phyloP scores from a whole-genome alignment of 2,113 vertebrate species.

The Lepus americanus region DNA sequence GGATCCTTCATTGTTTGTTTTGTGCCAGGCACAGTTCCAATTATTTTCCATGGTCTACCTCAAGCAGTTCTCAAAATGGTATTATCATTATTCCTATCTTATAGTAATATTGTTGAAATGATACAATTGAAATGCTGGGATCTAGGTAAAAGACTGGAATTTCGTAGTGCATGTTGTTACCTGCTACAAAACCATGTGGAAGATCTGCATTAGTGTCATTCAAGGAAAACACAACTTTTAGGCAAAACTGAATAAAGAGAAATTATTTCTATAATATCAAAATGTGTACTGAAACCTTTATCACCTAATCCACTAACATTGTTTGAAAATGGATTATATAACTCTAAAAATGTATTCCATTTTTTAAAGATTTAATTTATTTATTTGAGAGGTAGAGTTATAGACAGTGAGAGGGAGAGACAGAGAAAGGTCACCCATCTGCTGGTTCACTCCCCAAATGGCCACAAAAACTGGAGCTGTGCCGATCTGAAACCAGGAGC shows the following conservation, averaged over 20 bases:
- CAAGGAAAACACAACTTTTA: background rate
- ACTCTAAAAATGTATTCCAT: background rate
- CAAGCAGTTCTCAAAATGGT: background rate
- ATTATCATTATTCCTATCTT: background rate
- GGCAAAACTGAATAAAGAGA: slow-evolving; percentile 36
- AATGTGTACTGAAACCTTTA: background rate
- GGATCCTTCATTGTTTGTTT: background rate
- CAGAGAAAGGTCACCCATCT: too few relatives aligned
- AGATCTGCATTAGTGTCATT: background rate
- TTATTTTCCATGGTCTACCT: background rate
- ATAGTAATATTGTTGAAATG: background rate
- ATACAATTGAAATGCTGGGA: background rate
- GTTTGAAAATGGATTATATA: background rate
- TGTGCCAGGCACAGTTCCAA: background rate
- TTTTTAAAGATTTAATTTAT: background rate
- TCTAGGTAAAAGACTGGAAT: background rate
- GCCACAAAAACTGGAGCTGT: too few relatives aligned
- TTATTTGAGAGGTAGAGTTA: too few relatives aligned
- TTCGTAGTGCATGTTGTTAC: background rate
- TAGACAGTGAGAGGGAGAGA: too few relatives aligned
- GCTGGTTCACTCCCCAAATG: too few relatives aligned
- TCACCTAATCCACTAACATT: background rate
- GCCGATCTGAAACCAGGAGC: too few relatives aligned
- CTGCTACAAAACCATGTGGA: background rate
- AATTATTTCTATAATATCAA: slow-evolving; percentile 34